Percentiles rank a stretch among this genome's conserved stretches.
phyloP scores from a whole-genome alignment of 2,113 vertebrate species.

The Campylomormyrus numenius region DNA sequence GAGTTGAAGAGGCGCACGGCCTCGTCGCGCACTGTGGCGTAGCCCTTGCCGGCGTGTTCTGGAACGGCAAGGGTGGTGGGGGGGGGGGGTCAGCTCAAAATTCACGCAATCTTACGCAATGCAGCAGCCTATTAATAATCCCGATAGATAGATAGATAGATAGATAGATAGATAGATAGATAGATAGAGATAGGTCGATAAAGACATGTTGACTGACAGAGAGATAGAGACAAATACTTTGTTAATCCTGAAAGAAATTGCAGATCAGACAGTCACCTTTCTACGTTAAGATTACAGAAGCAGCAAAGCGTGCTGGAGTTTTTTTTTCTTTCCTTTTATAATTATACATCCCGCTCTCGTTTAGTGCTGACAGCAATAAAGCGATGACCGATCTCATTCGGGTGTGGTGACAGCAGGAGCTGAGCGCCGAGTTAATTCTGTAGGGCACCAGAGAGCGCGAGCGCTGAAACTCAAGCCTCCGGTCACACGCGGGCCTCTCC shows the following conservation, averaged over 20 bases:
- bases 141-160: background rate
- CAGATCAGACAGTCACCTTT: background rate
- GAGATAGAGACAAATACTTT: background rate
- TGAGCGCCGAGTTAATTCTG: background rate
- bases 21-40: constrained; percentile 80
- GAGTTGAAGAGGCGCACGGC: constrained; percentile 90
- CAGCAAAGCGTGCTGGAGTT: too few species aligned
- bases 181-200: too few species aligned
- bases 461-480: background rate
- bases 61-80: background rate
- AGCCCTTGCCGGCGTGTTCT: constrained; percentile 70
- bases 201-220: background rate
- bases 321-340: background rate
- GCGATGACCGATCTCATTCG: background rate
- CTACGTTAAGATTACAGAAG: background rate
- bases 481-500: background rate
- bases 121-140: background rate
- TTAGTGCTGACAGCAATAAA: background rate
- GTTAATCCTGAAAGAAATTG: background rate
- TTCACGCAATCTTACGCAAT: background rate
- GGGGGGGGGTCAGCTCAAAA: background rate
- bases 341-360: background rate
- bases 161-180: too few species aligned
- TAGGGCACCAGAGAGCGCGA: background rate
- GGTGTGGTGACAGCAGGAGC: background rate